A percentile compares a stretch with the other conserved stretches of the same genome.
phyloP scores from a whole-genome alignment of 2,888 invertebrate genomes.

The Phaedon cochleariae region DNA sequence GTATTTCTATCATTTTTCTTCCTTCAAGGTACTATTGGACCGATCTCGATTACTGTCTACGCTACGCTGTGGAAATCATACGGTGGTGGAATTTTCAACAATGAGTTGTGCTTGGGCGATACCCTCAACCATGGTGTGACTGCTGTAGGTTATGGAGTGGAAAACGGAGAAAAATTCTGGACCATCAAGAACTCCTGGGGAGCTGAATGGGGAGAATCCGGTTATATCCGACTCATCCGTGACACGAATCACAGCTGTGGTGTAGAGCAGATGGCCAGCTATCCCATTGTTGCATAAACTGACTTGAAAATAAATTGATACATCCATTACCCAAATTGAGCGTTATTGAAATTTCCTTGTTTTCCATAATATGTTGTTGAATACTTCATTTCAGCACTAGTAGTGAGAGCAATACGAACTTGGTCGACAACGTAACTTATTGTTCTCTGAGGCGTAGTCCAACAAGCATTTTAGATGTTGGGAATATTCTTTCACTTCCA shows the following conservation, averaged over 20 bases:
- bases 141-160: slow-evolving; percentile 6
- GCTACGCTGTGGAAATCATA: slow-evolving; percentile 4
- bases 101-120: not conserved
- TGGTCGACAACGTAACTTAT: too few species aligned
- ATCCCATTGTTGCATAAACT: not conserved
- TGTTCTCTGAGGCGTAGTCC: too few species aligned
- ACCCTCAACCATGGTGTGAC: slow-evolving; percentile 4
- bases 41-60: slow-evolving; percentile 4
- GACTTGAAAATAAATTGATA: too few species aligned
- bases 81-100: slow-evolving; percentile 14
- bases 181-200: slow-evolving; percentile 6
- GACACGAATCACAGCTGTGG: not conserved
- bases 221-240: not conserved
- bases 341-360: too few species aligned
- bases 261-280: not conserved
- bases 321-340: too few species aligned
- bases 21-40: slow-evolving; percentile 18
- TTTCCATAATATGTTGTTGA: too few species aligned
- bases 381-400: too few species aligned
- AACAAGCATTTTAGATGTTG: too few species aligned
- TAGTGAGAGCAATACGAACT: too few species aligned
- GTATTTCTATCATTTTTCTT: not conserved
- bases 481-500: too few species aligned
- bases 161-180: not conserved
- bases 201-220: not conserved